Base-by-base conservation (phyloP, 2,888 invertebrate species). In the Thera obeliscata region DNA sequence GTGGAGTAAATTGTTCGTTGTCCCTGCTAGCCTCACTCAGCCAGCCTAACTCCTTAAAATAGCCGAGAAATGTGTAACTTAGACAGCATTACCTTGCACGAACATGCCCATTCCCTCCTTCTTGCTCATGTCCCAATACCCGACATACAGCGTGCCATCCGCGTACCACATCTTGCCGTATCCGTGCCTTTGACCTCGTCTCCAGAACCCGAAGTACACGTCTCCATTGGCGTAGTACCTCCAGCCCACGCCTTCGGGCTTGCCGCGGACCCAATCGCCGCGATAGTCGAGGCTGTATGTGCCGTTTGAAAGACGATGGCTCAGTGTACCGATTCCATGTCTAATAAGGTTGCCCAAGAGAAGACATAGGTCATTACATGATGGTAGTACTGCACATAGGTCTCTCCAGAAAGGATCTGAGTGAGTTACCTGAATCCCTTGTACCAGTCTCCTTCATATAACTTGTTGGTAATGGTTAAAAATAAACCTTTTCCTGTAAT, bases 401-500 rank as follows among this genome's bases (percentile, higher is more conserved):
- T 49, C 49, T 49, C 49, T 49, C 1, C 49, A 49, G n/a, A 49
- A n/a, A 33, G 22, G 3, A 46, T 33, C 2, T 12, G 8, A 38
- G 35, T 48, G 56, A n/a, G 12, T 61, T 63, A 69, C 93, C 94
- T 91, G 74, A 86, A 92, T 56, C 94, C 94, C 63, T 91, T 82
- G 57, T 82, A 78, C 94, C 95, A 95, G 75, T 95, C 94, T 0
- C 96, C 95, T 88, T 95, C 95, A 74, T 96, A 96, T n/a, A 95
- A 78, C 81, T 93, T 90, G 48, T 92, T 89, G 50, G 78, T 82
- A 48, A 86, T 83, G 1, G 94, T 94, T 59, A 90, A 74, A 77
- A 94, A 90, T 2, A 76, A 72, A 35, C 95, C 95, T 82, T 94
- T 94, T 9, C 95, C 95, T 95, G 81, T 54, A 78, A 76, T 22